Evolutionary conservation across 1,140 invertebrate genomes (phyloP).

Genomic region (Caenorhabditis briggsae): DNA sequence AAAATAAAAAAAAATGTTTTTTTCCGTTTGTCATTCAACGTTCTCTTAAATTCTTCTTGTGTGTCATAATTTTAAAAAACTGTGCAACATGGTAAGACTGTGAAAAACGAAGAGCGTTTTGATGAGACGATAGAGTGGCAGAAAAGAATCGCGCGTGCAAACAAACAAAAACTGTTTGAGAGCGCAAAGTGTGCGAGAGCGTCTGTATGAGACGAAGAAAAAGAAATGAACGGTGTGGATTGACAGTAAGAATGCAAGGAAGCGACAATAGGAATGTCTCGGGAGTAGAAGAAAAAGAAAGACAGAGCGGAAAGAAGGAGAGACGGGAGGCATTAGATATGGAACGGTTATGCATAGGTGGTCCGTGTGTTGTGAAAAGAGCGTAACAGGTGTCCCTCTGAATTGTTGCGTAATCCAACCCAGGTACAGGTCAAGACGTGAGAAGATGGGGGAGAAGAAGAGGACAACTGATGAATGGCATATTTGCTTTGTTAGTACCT

Average conservation of each 20-base stretch:
- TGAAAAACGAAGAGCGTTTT: constrained; percentile 7
- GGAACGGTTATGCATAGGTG: neutral
- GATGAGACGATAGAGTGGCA: neutral
- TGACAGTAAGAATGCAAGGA: constrained; percentile 45
- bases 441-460: neutral
- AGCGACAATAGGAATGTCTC: neutral
- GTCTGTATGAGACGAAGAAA: constrained; percentile 5
- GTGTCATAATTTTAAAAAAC: constrained; percentile 6
- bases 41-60: too few species aligned
- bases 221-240: constrained; percentile 48
- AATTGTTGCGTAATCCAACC: constrained; percentile 40
- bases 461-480: neutral
- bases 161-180: constrained; percentile 8
- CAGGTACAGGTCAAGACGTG: neutral
- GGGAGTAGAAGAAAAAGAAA: neutral
- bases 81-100: neutral
- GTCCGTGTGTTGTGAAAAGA: neutral
- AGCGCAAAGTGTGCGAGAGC: too few species aligned
- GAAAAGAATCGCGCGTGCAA: constrained; percentile 23
- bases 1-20: too few species aligned
- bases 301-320: neutral
- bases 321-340: constrained; percentile 5
- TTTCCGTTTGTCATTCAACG: too few species aligned
- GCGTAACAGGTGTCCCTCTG: constrained; percentile 12
- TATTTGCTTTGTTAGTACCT: constrained; percentile 3